phyloP scores from a whole-genome alignment of 1,140 invertebrate species.

The Papilio aristodemus region DNA sequence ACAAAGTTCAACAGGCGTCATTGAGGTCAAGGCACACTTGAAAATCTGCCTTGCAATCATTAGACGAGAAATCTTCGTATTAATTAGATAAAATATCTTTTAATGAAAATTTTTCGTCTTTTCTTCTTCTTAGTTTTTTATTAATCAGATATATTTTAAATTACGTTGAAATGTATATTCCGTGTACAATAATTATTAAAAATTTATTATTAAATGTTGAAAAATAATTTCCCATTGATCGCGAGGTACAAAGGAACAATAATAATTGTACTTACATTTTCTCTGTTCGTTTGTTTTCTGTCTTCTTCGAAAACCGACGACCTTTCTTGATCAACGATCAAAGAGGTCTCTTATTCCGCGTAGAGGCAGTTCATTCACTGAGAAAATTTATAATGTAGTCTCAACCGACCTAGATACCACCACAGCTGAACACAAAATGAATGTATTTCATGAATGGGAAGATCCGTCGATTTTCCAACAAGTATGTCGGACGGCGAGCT shows the following conservation, averaged over 20 bases:
- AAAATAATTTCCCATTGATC: background rate
- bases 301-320: background rate
- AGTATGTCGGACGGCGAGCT: slow-evolving; percentile 60
- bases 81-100: no score
- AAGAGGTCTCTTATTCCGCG: slow-evolving; percentile 15
- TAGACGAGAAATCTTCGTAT: background rate
- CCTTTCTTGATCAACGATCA: slow-evolving; percentile 38
- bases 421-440: slow-evolving; percentile 66
- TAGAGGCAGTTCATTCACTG: slow-evolving; percentile 44
- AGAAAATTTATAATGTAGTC: slow-evolving; percentile 37
- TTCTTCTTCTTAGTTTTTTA: background rate
- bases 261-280: slow-evolving; percentile 23
- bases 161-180: background rate
- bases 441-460: slow-evolving; percentile 75
- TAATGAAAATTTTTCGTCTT: no score
- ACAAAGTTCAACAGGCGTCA: slow-evolving; percentile 10
- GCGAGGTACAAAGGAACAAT: background rate
- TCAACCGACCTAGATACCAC: slow-evolving; percentile 48
- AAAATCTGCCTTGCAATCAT: background rate
- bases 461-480: slow-evolving; percentile 61
- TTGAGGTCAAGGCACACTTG: background rate
- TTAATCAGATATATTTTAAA: background rate
- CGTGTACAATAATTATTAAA: no score
- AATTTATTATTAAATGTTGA: no score
- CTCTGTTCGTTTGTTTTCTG: slow-evolving; percentile 2